Conservation (phyloP, 2,797 vertebrate species). For the Gorsachius magnificus region DNA sequence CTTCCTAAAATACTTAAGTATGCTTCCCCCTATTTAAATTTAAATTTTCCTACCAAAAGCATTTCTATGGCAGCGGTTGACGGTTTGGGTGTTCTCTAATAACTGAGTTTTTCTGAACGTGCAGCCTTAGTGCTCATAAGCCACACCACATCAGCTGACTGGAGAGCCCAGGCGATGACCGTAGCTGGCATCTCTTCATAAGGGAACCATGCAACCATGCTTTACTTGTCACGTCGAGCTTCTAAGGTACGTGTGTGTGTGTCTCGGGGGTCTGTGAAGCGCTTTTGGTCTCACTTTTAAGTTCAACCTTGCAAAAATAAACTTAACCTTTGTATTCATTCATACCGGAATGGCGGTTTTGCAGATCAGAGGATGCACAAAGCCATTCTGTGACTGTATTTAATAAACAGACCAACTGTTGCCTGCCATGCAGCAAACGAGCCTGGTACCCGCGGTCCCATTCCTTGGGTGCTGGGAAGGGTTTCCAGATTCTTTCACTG, state of each 20-base stretch:
- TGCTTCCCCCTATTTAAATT: background rate
- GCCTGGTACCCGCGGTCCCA: background rate
- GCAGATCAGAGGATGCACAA: background rate
- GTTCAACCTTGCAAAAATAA: background rate
- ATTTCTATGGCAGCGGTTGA: background rate
- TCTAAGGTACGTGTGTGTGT: background rate
- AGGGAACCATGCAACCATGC: background rate
- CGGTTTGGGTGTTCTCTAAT: background rate
- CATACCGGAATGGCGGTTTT: background rate
- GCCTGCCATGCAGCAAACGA: background rate
- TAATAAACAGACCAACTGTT: background rate
- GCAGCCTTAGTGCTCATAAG: background rate
- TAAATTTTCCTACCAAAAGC: background rate
- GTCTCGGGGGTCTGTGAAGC: background rate
- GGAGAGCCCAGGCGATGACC: background rate
- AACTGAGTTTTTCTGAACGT: background rate
- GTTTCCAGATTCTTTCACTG: background rate
- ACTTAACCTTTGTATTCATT: rapidly evolving
- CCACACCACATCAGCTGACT: background rate
- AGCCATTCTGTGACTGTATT: background rate
- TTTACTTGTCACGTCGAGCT: background rate
- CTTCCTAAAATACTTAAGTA: background rate
- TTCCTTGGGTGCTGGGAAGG: background rate
- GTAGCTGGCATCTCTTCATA: background rate
- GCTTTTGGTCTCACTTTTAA: background rate